Percentiles rank a stretch among this genome's conserved stretches.
These are phyloP conservation scores for Tringa solitaria DNA, from an alignment of 2,113 vertebrate genomes.

Conservation along the genomic window DNA sequence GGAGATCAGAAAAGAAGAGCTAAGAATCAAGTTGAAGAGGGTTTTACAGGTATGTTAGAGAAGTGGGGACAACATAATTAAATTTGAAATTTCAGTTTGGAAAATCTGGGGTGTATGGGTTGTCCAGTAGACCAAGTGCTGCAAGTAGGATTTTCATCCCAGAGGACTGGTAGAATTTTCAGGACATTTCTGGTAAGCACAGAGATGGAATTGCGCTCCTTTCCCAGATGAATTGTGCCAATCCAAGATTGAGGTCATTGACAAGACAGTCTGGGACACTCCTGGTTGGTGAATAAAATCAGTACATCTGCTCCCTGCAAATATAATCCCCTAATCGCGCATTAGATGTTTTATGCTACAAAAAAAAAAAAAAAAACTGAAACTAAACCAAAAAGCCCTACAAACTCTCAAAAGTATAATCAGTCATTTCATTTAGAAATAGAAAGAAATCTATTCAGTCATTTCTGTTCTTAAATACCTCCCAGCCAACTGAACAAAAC, in stretches of 20 bases:
- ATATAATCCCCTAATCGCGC: background rate
- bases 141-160: background rate
- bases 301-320: constrained; percentile 1
- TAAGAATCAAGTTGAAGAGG: background rate
- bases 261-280: background rate
- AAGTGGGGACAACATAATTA: background rate
- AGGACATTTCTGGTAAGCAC: background rate
- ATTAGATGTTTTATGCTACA: background rate
- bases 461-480: background rate
- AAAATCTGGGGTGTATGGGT: background rate
- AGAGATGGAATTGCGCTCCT: accelerated
- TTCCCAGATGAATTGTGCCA: background rate
- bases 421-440: background rate
- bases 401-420: background rate
- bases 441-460: background rate
- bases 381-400: background rate
- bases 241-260: constrained; percentile 2
- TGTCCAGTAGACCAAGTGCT: background rate
- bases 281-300: constrained; percentile 1
- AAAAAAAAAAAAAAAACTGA: background rate
- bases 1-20: background rate
- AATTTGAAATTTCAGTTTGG: background rate
- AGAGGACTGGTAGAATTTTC: background rate
- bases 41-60: background rate
- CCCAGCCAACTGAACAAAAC: background rate